Evolutionary conservation across 2,888 invertebrate species (phyloP).

Genomic region (Lapara coniferarum): DNA sequence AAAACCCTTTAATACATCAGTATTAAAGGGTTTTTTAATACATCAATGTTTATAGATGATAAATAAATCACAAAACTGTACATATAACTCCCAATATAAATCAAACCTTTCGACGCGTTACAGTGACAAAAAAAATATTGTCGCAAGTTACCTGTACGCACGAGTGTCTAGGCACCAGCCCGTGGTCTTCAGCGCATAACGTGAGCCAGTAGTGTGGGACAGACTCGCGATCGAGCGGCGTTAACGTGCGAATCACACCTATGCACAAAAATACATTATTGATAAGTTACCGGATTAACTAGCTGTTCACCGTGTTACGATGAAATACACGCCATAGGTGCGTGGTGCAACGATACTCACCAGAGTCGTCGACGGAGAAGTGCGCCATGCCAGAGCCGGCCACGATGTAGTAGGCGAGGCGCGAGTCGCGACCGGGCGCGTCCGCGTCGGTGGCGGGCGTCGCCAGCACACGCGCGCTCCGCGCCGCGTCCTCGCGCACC

Average conservation of each 20-base stretch:
- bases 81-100: too few relatives aligned
- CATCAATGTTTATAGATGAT: too few relatives aligned
- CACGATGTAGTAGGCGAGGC: conserved; percentile 92
- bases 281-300: too few relatives aligned
- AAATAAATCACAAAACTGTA: too few relatives aligned
- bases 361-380: conserved; percentile 95
- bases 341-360: conserved; percentile 67
- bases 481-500: conserved; percentile 91
- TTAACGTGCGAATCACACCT: conserved; percentile 92
- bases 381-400: conserved; percentile 96
- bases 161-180: conserved; percentile 92
- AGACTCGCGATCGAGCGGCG: conserved; percentile 94
- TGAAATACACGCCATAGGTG: too few relatives aligned
- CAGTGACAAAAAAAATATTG: not conserved
- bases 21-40: too few relatives aligned
- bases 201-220: conserved; percentile 96
- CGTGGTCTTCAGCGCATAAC: conserved; percentile 95
- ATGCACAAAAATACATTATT: conserved; percentile 4
- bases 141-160: conserved; percentile 87
- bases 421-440: conserved; percentile 90
- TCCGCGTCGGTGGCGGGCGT: conserved; percentile 92
- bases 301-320: too few relatives aligned
- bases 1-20: too few relatives aligned
- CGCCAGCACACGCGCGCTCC: conserved; percentile 89
- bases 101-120: not conserved